These are phyloP conservation scores for Latheticus oryzae DNA, from an alignment of 2,888 invertebrate species.

Conservation along the genomic window DNA sequence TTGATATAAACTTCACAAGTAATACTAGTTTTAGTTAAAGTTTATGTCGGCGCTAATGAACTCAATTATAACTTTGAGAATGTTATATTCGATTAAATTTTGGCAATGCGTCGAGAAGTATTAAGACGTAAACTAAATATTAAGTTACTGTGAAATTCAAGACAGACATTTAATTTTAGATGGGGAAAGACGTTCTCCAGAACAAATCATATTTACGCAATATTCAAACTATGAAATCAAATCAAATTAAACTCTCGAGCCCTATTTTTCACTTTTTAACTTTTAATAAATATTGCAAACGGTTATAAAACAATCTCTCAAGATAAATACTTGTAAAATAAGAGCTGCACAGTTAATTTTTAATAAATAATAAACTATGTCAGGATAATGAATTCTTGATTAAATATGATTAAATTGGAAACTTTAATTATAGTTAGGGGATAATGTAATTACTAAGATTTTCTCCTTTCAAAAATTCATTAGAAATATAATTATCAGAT, in stretches of 20 bases:
- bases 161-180: conserved; percentile 42
- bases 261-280: conserved; percentile 11
- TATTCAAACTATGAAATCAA: conserved; percentile 33
- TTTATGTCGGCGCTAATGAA: conserved; percentile 52
- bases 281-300: conserved; percentile 24
- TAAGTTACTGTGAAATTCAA: conserved; percentile 49
- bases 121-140: conserved; percentile 53
- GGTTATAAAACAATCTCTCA: conserved; percentile 19
- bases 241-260: conserved; percentile 23
- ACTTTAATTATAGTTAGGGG: conserved; percentile 41
- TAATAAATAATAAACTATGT: conserved; percentile 27
- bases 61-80: conserved; percentile 53
- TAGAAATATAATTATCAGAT: conserved; percentile 42
- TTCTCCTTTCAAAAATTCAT: conserved; percentile 40
- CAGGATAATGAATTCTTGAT: conserved; percentile 35
- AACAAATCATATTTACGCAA: conserved; percentile 33
- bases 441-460: conserved; percentile 45
- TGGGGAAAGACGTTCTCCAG: conserved; percentile 26
- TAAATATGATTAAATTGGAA: conserved; percentile 41
- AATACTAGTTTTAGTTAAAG: conserved; percentile 52
- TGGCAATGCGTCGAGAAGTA: conserved; percentile 53
- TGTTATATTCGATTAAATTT: conserved; percentile 57
- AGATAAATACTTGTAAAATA: conserved; percentile 14
- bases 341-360: conserved; percentile 22
- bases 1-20: conserved; percentile 52